Base-by-base conservation (phyloP, 1,140 invertebrate genomes). In the Musca domestica region DNA sequence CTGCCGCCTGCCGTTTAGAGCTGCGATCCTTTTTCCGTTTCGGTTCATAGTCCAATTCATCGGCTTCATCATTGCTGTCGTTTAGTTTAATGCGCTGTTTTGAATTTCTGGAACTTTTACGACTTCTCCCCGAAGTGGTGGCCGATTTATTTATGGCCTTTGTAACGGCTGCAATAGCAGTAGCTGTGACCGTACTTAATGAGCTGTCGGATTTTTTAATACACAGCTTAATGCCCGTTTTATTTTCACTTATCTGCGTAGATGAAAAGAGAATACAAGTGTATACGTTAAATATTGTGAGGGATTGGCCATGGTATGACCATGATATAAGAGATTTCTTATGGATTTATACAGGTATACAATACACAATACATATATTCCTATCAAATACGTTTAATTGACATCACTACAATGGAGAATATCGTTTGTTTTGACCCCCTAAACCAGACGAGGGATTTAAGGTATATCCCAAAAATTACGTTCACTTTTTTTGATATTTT, bases 211-310 rank as follows among this genome's bases (percentile, higher is more conserved):
- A 87, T 76, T 88, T 88, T 72, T 86, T 87, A 41, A 89, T 89
- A 73, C 86, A 83, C 41, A 89, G 78, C 75, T 88, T 88, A 19
- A 89, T 88, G 4, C 87, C 86, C 71, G 87, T 84, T 71, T 87
- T 85, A 73, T 87, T 85, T 64, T 86, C 86, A 68, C 86, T 87
- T 61, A 88, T 88, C 73, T 87, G 83, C 72, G 83, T 85, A 54
- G 83, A 63, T 49, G n/a, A 64, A 12, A 64, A 64, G n/a, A n/a
- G n/a, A n/a, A n/a, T n/a, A n/a, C n/a, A n/a, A n/a, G n/a, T n/a
- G n/a, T n/a, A n/a, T n/a, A n/a, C n/a, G n/a, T n/a, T n/a, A n/a
- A n/a, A n/a, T n/a, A n/a, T n/a, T n/a, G n/a, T n/a, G n/a, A n/a
- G n/a, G n/a, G n/a, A n/a, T n/a, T n/a, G n/a, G n/a, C n/a, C n/a